Evolutionary conservation across 2,797 vertebrate genomes (phyloP).

Genomic region (Sciaenops ocellatus): DNA sequence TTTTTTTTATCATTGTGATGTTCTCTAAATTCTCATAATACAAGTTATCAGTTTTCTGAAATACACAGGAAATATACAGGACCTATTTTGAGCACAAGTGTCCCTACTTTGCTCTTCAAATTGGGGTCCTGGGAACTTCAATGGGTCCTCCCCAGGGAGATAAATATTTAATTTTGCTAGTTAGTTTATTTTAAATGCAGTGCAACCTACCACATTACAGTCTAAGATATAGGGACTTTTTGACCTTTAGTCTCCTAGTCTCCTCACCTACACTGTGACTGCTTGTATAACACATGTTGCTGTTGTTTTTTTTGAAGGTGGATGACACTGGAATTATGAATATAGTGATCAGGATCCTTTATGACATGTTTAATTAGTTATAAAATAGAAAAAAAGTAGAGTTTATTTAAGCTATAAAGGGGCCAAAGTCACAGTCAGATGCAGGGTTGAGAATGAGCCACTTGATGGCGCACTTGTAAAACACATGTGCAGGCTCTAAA

Average conservation of each 20-base stretch:
- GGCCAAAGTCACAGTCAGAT: background rate
- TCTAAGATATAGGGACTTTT: background rate
- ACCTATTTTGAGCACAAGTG: background rate
- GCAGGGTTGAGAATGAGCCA: constrained; percentile 34
- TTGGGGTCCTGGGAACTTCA: too few species aligned
- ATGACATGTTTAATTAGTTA: background rate
- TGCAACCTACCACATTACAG: background rate
- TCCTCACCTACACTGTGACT: background rate
- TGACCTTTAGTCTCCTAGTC: background rate
- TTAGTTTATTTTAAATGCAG: background rate
- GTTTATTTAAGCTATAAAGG: background rate
- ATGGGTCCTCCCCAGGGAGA: background rate
- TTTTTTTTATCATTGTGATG: background rate
- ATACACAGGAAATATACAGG: background rate
- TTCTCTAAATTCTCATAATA: background rate
- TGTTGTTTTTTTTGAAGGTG: background rate
- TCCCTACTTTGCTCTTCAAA: background rate
- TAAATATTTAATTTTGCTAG: background rate
- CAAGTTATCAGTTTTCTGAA: background rate
- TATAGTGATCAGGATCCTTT: background rate
- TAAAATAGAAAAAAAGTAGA: background rate
- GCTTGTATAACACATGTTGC: background rate
- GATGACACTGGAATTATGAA: background rate
- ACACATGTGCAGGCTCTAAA: background rate
- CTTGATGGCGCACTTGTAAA: constrained; percentile 60